Conservation (phyloP, 2,113 vertebrate genomes). For the Aspiorhynchus laticeps region DNA sequence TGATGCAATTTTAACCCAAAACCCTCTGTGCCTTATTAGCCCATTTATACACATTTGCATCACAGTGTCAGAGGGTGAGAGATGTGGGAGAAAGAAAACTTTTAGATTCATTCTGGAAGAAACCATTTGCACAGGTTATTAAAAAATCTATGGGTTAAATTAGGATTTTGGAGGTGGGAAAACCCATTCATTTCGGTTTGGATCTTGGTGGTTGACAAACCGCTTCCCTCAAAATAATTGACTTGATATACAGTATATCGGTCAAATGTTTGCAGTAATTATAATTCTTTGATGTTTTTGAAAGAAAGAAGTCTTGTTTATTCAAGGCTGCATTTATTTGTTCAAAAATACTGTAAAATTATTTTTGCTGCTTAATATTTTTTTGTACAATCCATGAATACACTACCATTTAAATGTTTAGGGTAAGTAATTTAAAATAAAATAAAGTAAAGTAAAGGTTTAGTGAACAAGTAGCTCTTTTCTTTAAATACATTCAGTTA, state of each 20-base stretch:
- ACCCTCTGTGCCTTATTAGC: constrained; percentile 26
- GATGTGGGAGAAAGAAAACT: constrained; percentile 17
- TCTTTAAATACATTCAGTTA: too few relatives aligned
- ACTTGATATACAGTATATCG: not conserved
- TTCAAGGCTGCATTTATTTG: not conserved
- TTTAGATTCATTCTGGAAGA: not conserved
- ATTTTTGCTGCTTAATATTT: too few relatives aligned
- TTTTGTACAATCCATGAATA: too few relatives aligned
- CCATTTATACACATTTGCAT: constrained; percentile 51
- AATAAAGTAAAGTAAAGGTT: too few relatives aligned
- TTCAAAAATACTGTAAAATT: not conserved
- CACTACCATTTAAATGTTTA: too few relatives aligned
- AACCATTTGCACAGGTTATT: not conserved
- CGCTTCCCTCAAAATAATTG: not conserved
- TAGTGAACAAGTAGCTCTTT: too few relatives aligned
- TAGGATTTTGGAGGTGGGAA: not conserved
- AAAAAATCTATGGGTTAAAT: not conserved
- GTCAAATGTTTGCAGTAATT: not conserved
- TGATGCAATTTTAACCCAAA: constrained; percentile 26
- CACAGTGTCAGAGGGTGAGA: not conserved
- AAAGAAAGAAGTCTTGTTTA: too few relatives aligned
- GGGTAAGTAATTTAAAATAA: too few relatives aligned
- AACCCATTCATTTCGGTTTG: not conserved
- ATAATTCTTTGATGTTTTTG: not conserved
- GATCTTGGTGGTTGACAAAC: not conserved